These are phyloP conservation scores for Hemicrepidius hirtus DNA, from an alignment of 2,888 invertebrate genomes.

Conservation along the genomic window DNA sequence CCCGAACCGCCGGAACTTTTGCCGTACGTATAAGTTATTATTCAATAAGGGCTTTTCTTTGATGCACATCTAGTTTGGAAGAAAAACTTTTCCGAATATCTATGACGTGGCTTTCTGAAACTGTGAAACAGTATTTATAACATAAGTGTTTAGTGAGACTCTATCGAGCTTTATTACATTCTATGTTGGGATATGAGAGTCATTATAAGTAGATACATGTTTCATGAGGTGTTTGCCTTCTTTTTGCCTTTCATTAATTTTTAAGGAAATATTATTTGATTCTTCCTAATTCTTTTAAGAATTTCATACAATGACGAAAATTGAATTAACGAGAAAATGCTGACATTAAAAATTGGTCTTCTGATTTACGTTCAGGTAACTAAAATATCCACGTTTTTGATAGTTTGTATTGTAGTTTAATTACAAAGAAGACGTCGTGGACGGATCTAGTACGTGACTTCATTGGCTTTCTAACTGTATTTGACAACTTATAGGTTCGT, in stretches of 20 bases:
- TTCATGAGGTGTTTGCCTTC: constrained; percentile 18
- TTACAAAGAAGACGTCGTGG: too few relatives aligned
- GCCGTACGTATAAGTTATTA: constrained; percentile 34
- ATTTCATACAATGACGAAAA: too few relatives aligned
- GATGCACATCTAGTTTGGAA: background rate
- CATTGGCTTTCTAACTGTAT: too few relatives aligned
- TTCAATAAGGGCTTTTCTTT: constrained; percentile 35
- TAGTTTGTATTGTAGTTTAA: too few relatives aligned
- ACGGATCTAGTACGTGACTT: too few relatives aligned
- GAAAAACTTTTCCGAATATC: background rate
- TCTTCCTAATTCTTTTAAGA: too few relatives aligned
- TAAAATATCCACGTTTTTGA: too few relatives aligned
- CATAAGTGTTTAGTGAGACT: constrained; percentile 18
- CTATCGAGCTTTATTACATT: constrained; percentile 29
- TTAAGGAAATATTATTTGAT: too few relatives aligned
- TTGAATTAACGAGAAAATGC: too few relatives aligned
- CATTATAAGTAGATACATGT: constrained; percentile 20
- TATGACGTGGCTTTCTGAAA: constrained; percentile 25
- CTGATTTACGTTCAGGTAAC: too few relatives aligned
- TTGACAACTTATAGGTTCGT: too few relatives aligned
- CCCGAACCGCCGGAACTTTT: constrained; percentile 15
- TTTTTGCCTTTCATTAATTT: background rate
- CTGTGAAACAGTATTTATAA: constrained; percentile 24
- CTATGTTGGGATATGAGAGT: background rate
- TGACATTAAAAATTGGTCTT: too few relatives aligned